Base-by-base conservation (phyloP, 2,797 vertebrate species). In the Manis javanica region DNA sequence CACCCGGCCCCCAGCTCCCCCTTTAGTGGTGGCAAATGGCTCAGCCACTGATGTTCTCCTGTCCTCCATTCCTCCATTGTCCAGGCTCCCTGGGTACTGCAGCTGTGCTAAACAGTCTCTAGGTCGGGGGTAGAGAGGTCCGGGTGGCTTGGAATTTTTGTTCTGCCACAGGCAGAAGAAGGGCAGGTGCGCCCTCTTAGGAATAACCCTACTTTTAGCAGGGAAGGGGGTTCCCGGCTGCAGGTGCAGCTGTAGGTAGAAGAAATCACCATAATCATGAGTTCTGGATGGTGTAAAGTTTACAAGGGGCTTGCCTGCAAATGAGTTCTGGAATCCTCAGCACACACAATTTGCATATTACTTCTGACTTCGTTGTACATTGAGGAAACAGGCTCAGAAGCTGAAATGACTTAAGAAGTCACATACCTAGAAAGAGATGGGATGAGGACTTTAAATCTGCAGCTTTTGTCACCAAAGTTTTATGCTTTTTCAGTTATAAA, bases 1-100 rank as follows among this genome's bases (percentile, higher is more conserved):
- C 59, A 46, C 46, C 46, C 46, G 2, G 46, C 11, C 46, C 46
- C 46, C 46, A 46, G 46, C 46, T 46, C 46, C 11, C 10, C 46
- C 46, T 46, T 37, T 10, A 1, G 24, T 57, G 59, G 49, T n/a
- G 13, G 5, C 14, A 74, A 84, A 6, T 29, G 23, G 37, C 29
- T 64, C 3, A 0, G 31, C 69, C 75, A 75, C 2, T 0, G 53
- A 72, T n/a, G 10, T 39, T 57, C 55, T 55, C 29, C 7, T 23
- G 1, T 31, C 34, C 2, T 31, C 23, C 16, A 12, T 29, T 49
- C 49, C 26, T 39, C 46, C n/a, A 6, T 16, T 61, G 16, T n/a
- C 90, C 68, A 21, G 13, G n/a, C 11, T 24, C 31, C 87, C n/a
- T 14, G 29, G 26, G 16, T 21, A 2, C 42, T 42, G 4, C 46